phyloP scores from a whole-genome alignment of 1,140 invertebrate species.

The Thaumatotibia leucotreta region DNA sequence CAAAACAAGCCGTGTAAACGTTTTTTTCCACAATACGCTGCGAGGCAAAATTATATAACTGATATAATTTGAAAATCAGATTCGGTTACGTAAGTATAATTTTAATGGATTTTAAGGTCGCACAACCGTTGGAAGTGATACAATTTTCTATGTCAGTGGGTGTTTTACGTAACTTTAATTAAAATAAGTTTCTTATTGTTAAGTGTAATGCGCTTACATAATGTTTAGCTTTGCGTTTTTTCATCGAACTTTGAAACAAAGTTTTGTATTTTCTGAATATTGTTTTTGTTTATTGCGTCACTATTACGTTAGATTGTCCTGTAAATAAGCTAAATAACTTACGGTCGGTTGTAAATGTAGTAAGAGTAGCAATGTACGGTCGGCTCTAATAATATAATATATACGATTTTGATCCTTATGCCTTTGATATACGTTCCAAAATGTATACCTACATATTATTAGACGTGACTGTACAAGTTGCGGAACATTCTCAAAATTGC shows the following conservation, averaged over 20 bases:
- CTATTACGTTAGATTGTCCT: no score
- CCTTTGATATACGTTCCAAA: no score
- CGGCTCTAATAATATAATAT: no score
- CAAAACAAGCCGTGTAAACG: neutral
- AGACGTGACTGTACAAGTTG: no score
- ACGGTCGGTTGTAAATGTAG: no score
- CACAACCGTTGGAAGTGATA: constrained; percentile 18
- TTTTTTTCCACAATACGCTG: neutral
- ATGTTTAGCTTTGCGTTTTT: neutral
- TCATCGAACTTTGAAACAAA: no score
- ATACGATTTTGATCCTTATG: no score
- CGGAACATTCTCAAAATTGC: no score
- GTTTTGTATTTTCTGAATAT: neutral
- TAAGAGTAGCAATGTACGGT: no score
- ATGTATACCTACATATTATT: no score
- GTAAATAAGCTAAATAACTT: no score
- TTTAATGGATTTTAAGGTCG: constrained; percentile 10
- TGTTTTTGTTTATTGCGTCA: no score
- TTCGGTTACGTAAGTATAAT: neutral
- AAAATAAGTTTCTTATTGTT: constrained; percentile 4
- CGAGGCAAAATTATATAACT: neutral
- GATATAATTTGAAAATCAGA: neutral
- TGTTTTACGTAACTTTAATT: constrained; percentile 21
- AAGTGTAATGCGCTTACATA: neutral
- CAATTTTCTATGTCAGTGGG: constrained; percentile 28